Conservation (phyloP, 2,888 invertebrate genomes). For the Cataglyphis cursor region DNA sequence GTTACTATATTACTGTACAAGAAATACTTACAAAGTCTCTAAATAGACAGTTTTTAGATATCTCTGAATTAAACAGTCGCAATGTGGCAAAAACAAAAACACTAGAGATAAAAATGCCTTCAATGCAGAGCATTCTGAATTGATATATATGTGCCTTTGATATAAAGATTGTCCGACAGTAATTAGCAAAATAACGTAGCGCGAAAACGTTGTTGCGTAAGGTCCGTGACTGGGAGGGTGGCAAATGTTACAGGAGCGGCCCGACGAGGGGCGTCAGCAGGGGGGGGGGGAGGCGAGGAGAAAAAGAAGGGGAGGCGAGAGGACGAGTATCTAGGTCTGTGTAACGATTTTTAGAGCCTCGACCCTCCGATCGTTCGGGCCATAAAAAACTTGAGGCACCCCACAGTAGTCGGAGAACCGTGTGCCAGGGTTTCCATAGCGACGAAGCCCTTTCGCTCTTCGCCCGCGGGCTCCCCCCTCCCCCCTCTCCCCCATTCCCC, state of each 20-base stretch:
- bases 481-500: slow-evolving; percentile 42
- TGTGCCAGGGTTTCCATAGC: slow-evolving; percentile 82
- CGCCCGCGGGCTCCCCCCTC: slow-evolving; percentile 55
- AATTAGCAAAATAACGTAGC: slow-evolving; percentile 33
- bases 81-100: not conserved
- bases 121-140: not conserved
- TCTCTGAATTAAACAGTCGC: not conserved
- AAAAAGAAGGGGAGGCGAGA: slow-evolving; percentile 52
- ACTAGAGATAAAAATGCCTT: not conserved
- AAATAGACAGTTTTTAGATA: not conserved
- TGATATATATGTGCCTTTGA: not conserved
- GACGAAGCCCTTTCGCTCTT: slow-evolving; percentile 81
- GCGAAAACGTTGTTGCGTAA: slow-evolving; percentile 57
- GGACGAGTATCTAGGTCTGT: slow-evolving; percentile 82
- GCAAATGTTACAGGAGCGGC: slow-evolving; percentile 50
- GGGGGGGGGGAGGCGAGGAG: slow-evolving; percentile 46
- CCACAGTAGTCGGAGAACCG: slow-evolving; percentile 75
- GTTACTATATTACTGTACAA: not conserved
- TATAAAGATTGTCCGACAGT: not conserved
- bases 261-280: not conserved
- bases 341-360: slow-evolving; percentile 84
- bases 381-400: slow-evolving; percentile 83
- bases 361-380: slow-evolving; percentile 82
- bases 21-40: not conserved
- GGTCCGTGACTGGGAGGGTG: slow-evolving; percentile 55